Conservation (phyloP, 1,140 invertebrate species). For the Diploscapter pachys region DNA sequence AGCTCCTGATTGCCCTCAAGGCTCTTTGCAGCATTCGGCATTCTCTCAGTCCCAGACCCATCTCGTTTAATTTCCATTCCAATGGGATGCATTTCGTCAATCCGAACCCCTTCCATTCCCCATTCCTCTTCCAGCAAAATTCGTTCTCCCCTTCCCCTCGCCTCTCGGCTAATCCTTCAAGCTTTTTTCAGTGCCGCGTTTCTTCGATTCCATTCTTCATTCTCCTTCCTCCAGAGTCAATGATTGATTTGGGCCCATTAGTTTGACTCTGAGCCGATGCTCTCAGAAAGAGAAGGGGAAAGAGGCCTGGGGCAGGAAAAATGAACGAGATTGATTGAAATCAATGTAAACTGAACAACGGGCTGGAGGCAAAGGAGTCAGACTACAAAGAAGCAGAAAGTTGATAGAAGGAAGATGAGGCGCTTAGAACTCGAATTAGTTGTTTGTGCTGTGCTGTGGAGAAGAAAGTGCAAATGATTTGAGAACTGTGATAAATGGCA, state of each 20-base stretch:
- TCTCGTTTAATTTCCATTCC: too few relatives aligned
- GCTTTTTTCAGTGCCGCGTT: not conserved
- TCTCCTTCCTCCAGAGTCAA: slow-evolving; percentile 15
- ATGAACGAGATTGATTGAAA: slow-evolving; percentile 5
- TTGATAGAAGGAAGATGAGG: not conserved
- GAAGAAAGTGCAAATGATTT: too few relatives aligned
- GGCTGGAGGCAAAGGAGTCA: slow-evolving; percentile 2
- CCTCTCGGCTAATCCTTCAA: slow-evolving; percentile 4
- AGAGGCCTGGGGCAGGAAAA: not conserved
- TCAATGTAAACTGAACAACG: not conserved
- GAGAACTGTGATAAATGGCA: too few relatives aligned
- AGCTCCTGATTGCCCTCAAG: too few relatives aligned
- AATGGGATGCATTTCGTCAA: too few relatives aligned
- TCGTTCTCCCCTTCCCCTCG: not conserved
- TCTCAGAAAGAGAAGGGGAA: slow-evolving; percentile 8
- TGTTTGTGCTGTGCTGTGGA: too few relatives aligned
- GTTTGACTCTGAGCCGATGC: slow-evolving; percentile 1
- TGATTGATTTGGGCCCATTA: slow-evolving; percentile 13
- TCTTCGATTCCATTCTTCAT: slow-evolving; percentile 20
- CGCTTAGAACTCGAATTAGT: too few relatives aligned
- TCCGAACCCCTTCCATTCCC: too few relatives aligned
- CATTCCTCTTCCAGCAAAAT: slow-evolving; percentile 15
- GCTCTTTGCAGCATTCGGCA: too few relatives aligned
- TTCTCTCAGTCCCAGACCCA: too few relatives aligned
- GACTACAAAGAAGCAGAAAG: slow-evolving; percentile 7